Base-by-base conservation (phyloP, 2,797 vertebrate genomes). In the Decapterus maruadsi region DNA sequence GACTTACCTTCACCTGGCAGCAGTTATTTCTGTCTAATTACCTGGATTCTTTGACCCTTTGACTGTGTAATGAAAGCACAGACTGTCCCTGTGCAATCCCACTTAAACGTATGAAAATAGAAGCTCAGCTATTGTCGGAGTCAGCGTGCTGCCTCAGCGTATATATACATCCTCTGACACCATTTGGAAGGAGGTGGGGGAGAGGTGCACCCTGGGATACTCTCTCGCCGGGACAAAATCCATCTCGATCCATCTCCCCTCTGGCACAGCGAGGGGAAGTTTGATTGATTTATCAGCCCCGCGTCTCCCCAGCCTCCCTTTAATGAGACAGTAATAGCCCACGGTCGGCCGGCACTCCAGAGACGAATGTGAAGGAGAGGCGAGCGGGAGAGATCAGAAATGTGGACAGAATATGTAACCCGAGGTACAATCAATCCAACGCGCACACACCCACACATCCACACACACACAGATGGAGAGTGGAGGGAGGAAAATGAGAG, bases 301-400 rank as follows among this genome's bases (percentile, higher is more conserved):
- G 82, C 81, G 83, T 91, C 90, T 89, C 86, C 86, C 90, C 83
- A 84, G 84, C 91, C 89, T 84, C 78, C 86, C 89, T 91, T 91
- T 95, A 94, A 94, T 93, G 93, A 95, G 94, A 92, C 92, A 93
- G 89, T 94, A 93, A 94, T 92, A 90, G 92, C 89, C 91, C 83
- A 85, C 78, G 79, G 91, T 90, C 81, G 86, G 87, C 86, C 85
- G 51, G 87, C 82, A 62, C 85, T 84, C 81, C 81, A 38, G 85
- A 92, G 87, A 92, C 72, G 68, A 85, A 89, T 84, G 88, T 79
- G 76, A 82, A 89, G 82, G 75, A 88, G 90, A 88, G 80, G 82
- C 77, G 65, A 83, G 85, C 72, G 38, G 68, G 68, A 29, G 65
- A 87, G 85, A 87, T 80, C 83, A 80, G 86, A 86, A 87, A 87